Evolutionary conservation across 1,140 invertebrate genomes (phyloP), one percentile per base, ranked within the genome.

Genomic region (Metaphire vulgaris): DNA sequence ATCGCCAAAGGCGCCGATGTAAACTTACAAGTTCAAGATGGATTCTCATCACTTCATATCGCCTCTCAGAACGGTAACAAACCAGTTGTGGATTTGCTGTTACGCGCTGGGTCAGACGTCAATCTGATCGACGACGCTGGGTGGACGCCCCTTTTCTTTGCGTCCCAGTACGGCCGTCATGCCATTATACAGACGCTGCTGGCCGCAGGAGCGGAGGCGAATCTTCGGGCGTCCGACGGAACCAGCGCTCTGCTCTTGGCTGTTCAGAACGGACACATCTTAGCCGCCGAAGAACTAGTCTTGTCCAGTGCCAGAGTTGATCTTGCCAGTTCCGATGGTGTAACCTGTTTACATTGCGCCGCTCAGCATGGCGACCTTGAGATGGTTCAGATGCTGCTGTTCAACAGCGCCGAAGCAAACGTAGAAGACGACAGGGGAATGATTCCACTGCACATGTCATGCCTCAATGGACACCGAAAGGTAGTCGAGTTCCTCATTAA

Each of bases 191-290:
- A 78, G 16, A 65, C 71, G 30, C 71, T 79, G 2, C 21, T 76
- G 12, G 30, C 16, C 0, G 26, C 33, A 2, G 69, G 76, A 1
- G 75, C 69, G 29, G 69, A 72, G 2, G 31, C 72, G 14, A 69
- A 77, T 75, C 29, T 14, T 12, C 41, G 21, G 41, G 34, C 74
- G 68, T 74, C 73, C 21, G 65, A 56, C 41, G 41, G 74, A 2
- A 34, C 69, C 16, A 64, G 69, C 74, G 29, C 73, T 16, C 33
- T 78, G 30, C 69, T 78, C 30, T 64, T 78, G 30, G 77, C 77
- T 30, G 77, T 78, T 29, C 77, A 78, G 77, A 78, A 78, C 56
- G 77, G 77, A 26, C 74, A 78, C 74, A 75, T 78, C 21, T 31
- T 68, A 12, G 69, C 75, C 26, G 74, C 68, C 26, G 77, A 78